A percentile compares a stretch with the other conserved stretches of the same genome.
phyloP scores from a whole-genome alignment of 1,140 invertebrate genomes.

The Phortica variegata region DNA sequence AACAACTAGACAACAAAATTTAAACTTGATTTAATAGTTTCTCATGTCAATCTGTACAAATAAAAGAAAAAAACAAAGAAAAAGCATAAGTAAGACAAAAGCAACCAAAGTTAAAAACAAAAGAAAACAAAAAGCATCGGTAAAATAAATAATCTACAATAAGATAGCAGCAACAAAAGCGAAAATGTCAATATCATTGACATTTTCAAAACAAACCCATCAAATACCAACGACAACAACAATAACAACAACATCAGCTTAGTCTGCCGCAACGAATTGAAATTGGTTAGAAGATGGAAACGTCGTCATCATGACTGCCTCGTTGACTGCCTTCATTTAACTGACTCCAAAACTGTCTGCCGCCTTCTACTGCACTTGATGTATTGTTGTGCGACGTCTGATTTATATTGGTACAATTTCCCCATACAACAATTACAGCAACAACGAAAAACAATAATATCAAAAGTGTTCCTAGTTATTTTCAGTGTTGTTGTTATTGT shows the following conservation, averaged over 20 bases:
- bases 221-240: slow-evolving; percentile 7
- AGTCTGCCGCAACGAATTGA: background rate
- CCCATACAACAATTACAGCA: background rate
- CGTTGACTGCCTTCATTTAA: too few species aligned
- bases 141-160: too few species aligned
- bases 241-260: slow-evolving; percentile 11
- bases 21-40: slow-evolving; percentile 30
- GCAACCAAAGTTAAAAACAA: too few species aligned
- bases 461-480: slow-evolving; percentile 5
- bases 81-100: slow-evolving; percentile 13
- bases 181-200: slow-evolving; percentile 49
- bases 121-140: too few species aligned
- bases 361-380: slow-evolving; percentile 33
- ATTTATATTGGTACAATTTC: slow-evolving; percentile 34
- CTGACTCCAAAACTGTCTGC: slow-evolving; percentile 11
- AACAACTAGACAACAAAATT: slow-evolving; percentile 1
- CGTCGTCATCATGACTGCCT: too few species aligned
- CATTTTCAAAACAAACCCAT: slow-evolving; percentile 27
- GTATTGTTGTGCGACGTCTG: slow-evolving; percentile 44
- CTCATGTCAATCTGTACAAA: slow-evolving; percentile 45
- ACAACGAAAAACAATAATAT: background rate
- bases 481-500: slow-evolving; percentile 6
- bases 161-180: slow-evolving; percentile 2
- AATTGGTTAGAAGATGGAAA: too few species aligned
- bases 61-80: slow-evolving; percentile 18